Base-by-base conservation (phyloP, 2,888 invertebrate genomes). In the Coremacera marginata region DNA sequence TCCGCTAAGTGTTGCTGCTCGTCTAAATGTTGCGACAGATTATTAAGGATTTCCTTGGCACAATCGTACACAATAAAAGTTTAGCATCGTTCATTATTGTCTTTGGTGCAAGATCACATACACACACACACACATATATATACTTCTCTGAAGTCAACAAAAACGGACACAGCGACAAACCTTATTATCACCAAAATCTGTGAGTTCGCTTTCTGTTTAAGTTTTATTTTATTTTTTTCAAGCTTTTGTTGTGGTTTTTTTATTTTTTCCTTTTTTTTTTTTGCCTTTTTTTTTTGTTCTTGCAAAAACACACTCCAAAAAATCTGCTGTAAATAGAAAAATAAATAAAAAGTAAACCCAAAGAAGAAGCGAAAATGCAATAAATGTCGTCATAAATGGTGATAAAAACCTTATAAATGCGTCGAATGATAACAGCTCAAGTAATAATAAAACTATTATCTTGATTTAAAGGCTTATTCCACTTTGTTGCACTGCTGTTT, bases 71-170 rank as follows among this genome's bases (percentile, higher is more conserved):
- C 19, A 67, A 67, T 62, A 62, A 60, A 73, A 62, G 49, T 73
- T 51, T 62, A 73, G 63, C 72, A 62, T 62, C 62, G 25, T 62
- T 73, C 60, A 62, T 73, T 73, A 63, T 63, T 49, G 31, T 37
- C 22, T 27, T 44, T 44, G 44, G 14, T 51, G 49, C 19, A 52
- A 31, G 22, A 71, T 25, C 57, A 31, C 67, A 67, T 2, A 67
- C 1, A 67, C 49, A 25, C 3, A 70, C 44, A n/a, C 31, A 55
- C n/a, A 55, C 19, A 31, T n/a, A 31, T 27, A 52, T 27, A 67
- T 19, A 22, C 67, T n/a, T 31, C 68, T 4, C 3, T 31, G 3
- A 31, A 31, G 31, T 31, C 31, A 31, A 49, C 51, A 25, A 0
- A 3, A 25, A 49, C 16, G 25, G 7, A n/a, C 25, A 22, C 44